Evolutionary conservation across 2,113 vertebrate species (phyloP), one percentile per base, ranked within the genome.

Genomic region (Hyperopisus bebe): DNA sequence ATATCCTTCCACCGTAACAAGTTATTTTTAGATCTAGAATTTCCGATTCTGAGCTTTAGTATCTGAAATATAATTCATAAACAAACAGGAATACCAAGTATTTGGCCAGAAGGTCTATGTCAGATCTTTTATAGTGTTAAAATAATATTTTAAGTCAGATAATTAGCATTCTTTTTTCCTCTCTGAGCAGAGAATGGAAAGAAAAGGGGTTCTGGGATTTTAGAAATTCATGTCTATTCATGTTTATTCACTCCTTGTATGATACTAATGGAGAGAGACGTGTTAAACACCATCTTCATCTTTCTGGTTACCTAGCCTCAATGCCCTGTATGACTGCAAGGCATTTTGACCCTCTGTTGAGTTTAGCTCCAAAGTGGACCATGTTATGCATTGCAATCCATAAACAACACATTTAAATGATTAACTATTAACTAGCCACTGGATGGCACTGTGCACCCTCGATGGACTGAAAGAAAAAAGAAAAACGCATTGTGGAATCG

Each of bases 391-490:
- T 11, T 31, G 48, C 47, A 39, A 39, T 42, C 13, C 3, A 3
- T 21, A 42, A 50, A 39, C 62, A 88, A 42, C 80, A 53, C 55
- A 21, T 42, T 47, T 53, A 44, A n/a, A 50, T 77, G 9, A 87
- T n/a, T 66, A 55, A 15, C n/a, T 50, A 50, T 35, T 15, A 46
- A 91, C 86, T 66, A 58, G 44, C 84, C 85, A 89, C 70, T 66
- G 85, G 88, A 88, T 91, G 90, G 85, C 89, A 84, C 84, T 89
- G 88, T 89, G 85, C 27, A 39, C 48, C 70, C 51, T 89, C 42
- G 13, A 58, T 27, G n/a, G 48, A 51, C 21, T 31, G 15, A 51
- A 84, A 82, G 19, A 24, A 21, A 21, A 19, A 82, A 44, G 46
- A 84, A 47, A 46, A 46, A 84, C 1, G 10, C 24, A 1, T 2